Evolutionary conservation across 2,888 invertebrate genomes (phyloP).

Genomic region (Camponotus fellah): DNA sequence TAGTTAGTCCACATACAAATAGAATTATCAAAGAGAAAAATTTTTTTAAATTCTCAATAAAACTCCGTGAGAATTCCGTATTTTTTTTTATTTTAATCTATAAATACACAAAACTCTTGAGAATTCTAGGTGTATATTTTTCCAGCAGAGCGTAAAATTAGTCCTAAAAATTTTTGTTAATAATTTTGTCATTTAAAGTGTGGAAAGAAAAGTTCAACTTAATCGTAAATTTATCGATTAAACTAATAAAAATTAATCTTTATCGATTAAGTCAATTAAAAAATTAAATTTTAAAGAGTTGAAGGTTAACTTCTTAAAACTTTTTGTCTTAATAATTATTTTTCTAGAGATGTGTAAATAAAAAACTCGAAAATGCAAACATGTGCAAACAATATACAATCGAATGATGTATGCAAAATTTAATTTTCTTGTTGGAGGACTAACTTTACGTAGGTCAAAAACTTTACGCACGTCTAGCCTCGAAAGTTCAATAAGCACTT

Average conservation of each 20-base stretch:
- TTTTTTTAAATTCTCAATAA: neutral
- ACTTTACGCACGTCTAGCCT: neutral
- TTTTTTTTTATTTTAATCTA: neutral
- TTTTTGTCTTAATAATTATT: neutral
- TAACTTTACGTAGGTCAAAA: neutral
- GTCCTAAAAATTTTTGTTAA: neutral
- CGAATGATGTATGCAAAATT: neutral
- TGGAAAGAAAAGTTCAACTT: neutral
- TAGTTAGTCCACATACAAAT: neutral
- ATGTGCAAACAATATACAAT: neutral
- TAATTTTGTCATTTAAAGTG: neutral
- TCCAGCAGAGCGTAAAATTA: neutral
- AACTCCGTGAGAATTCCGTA: neutral
- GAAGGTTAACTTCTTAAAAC: neutral
- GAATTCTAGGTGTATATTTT: neutral
- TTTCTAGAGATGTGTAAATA: neutral
- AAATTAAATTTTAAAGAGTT: neutral
- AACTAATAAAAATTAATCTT: neutral
- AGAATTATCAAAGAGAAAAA: neutral
- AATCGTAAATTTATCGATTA: neutral
- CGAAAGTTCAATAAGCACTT: neutral
- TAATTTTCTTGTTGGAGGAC: neutral
- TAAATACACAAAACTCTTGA: neutral
- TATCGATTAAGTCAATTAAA: neutral
- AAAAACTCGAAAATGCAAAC: neutral